A percentile compares a stretch with the other conserved stretches of the same genome.
Conservation (phyloP, 2,888 invertebrate species). For the Xestia xanthographa region DNA sequence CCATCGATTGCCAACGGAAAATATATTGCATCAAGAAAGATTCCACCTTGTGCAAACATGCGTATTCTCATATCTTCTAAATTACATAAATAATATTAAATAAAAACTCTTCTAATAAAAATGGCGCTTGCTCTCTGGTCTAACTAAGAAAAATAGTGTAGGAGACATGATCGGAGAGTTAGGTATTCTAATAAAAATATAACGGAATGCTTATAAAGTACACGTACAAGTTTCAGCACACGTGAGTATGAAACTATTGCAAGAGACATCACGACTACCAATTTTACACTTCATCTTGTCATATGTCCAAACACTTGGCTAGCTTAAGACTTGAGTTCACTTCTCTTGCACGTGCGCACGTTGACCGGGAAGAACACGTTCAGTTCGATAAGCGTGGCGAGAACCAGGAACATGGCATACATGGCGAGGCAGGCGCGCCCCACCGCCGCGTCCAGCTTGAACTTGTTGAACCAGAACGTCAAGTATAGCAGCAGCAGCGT, state of each 20-base stretch:
- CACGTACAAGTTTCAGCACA: slow-evolving; percentile 68
- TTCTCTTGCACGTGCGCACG: slow-evolving; percentile 95
- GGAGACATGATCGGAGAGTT: slow-evolving; percentile 42
- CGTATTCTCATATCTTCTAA: slow-evolving; percentile 41
- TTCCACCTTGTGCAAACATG: slow-evolving; percentile 41
- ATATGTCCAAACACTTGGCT: slow-evolving; percentile 71
- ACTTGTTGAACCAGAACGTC: slow-evolving; percentile 96
- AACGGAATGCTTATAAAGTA: slow-evolving; percentile 66
- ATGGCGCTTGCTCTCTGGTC: slow-evolving; percentile 35
- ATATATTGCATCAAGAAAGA: slow-evolving; percentile 29
- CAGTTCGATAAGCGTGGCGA: slow-evolving; percentile 97
- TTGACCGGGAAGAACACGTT: slow-evolving; percentile 98
- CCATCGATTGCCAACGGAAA: slow-evolving; percentile 35
- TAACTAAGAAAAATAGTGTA: slow-evolving; percentile 29
- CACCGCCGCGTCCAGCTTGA: slow-evolving; percentile 96
- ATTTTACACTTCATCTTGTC: slow-evolving; percentile 69
- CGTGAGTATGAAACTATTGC: slow-evolving; percentile 68
- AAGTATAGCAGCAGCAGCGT: slow-evolving; percentile 96
- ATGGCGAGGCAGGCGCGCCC: slow-evolving; percentile 96
- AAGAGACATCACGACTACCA: slow-evolving; percentile 70
- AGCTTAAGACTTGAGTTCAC: slow-evolving; percentile 82
- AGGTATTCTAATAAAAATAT: slow-evolving; percentile 60
- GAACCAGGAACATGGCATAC: slow-evolving; percentile 96
- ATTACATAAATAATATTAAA: slow-evolving; percentile 57
- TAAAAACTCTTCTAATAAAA: slow-evolving; percentile 50